Percentiles rank a stretch among this genome's conserved stretches.
These are phyloP conservation scores for Dryobotodes eremita DNA, from an alignment of 2,888 invertebrate species.

Conservation along the genomic window DNA sequence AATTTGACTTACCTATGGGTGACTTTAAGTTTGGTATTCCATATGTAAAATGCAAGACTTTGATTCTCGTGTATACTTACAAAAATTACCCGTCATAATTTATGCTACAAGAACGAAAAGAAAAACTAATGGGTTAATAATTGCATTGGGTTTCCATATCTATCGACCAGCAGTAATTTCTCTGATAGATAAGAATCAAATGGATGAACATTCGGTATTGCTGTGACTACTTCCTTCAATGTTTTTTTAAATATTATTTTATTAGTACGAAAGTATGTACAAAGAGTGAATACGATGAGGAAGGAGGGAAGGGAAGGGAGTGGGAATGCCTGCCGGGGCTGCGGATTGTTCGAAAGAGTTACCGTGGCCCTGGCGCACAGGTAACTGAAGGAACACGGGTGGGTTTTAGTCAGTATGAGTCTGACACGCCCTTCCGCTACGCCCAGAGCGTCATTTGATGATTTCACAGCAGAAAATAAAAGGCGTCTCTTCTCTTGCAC, in stretches of 20 bases:
- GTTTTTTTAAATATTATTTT: constrained; percentile 1
- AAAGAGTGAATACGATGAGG: too few species aligned
- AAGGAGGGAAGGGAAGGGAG: too few species aligned
- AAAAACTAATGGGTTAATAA: constrained; percentile 70
- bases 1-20: neutral
- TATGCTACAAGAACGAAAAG: constrained; percentile 7
- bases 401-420: too few species aligned
- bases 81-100: constrained; percentile 13
- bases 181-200: constrained; percentile 67
- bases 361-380: too few species aligned
- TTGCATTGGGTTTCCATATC: constrained; percentile 67
- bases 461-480: too few species aligned
- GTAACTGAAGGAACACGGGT: too few species aligned
- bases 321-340: too few species aligned
- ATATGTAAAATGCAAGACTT: neutral
- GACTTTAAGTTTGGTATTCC: neutral
- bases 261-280: too few species aligned
- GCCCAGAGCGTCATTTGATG: too few species aligned
- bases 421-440: too few species aligned
- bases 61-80: neutral
- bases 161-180: constrained; percentile 54
- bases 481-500: too few species aligned
- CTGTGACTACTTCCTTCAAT: constrained; percentile 4
- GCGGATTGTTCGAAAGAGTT: too few species aligned
- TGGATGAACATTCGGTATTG: constrained; percentile 45